Base-by-base conservation (phyloP, 1,140 invertebrate species). In the Lepidurus packardi region DNA sequence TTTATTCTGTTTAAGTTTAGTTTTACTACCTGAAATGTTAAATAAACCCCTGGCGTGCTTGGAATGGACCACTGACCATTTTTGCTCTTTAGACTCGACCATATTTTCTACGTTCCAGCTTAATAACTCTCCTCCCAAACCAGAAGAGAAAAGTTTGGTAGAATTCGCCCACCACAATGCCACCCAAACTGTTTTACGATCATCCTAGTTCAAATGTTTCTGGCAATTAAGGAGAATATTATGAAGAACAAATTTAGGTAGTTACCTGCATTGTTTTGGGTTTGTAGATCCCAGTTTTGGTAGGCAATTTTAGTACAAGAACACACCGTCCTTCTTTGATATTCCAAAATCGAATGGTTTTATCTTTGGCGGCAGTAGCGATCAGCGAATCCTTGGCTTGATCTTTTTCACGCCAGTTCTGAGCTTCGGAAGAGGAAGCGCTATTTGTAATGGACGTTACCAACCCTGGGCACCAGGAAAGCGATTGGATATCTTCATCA, bases 381-480 rank as follows among this genome's bases (percentile, higher is more conserved):
- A 85, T 78, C 34, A 75, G 77, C 11, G 80, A 78, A 75, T 82
- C 78, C 73, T 80, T 80, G 34, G 80, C 76, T 73, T 81, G 74
- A 2, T 79, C 76, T 78, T 80, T 81, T 25, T 78, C 77, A 79
- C 80, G 81, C 41, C 74, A 53, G 43, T 81, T 82, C 25, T 34
- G 53, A 43, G 75, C 78, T 43, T 16, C 44, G 82, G 79, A 45
- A 81, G 41, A 89, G 82, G 75, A 89, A 82, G 84, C 88, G 89
- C 43, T 84, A 80, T 44, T 75, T 21, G 45, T 34, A 34, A 41
- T 24, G 41, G 21, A 53, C 34, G 21, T 65, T 77, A 9, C 34
- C 45, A 87, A 83, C 25, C 85, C 83, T 13, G 92, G 92, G 85
- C 92, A 93, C 92, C 92, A 94, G 43, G 89, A 88, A 41, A 94